Base-by-base conservation (phyloP, 2,797 vertebrate species). In the Lepilemur septentrionalis region DNA sequence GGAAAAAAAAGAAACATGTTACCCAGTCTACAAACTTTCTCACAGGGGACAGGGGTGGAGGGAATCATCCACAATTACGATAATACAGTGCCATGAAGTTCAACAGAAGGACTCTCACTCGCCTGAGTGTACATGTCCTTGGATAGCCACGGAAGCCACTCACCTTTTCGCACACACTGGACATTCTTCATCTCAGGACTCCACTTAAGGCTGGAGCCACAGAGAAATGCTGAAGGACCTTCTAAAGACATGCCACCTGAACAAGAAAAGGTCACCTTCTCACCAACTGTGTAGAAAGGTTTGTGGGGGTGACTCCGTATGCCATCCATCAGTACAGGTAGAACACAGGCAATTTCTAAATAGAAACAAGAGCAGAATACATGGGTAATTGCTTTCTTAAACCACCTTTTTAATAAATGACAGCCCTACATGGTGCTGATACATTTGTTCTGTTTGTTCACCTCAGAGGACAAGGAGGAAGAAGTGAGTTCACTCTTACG, bases 201-300 rank as follows among this genome's bases (percentile, higher is more conserved):
- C 99, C 99, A 99, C 97, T 98, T 99, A 52, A 99, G 99, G 93
- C 98, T 99, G 97, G 99, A 98, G 82, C 98, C 99, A 38, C 99
- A 99, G 32, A 98, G 97, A 97, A 98, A 32, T 0, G 89, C 94
- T 0, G 18, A 88, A 75, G 98, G 97, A 20, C 99, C 99, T 76
- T 98, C 93, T 57, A 99, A 95, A n/a, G 94, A 93, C 98, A 97
- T 98, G 43, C 94, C 98, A 0, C 20, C 61, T 11, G 98, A 97
- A 96, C 99, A 99, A 41, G 99, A 99, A 67, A 99, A 95, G 7
- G 96, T 98, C 90, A 99, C 96, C 82, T 96, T 98, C 32, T 99
- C 99, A 17, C 99, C 99, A 0, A 99, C 97, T 18, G 83, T 82
- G 30, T 99, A 99, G 57, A 43, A 86, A 13, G 87, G 32, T 69